Evolutionary conservation across 2,797 vertebrate species (phyloP).

Genomic region (Hirundo rustica): DNA sequence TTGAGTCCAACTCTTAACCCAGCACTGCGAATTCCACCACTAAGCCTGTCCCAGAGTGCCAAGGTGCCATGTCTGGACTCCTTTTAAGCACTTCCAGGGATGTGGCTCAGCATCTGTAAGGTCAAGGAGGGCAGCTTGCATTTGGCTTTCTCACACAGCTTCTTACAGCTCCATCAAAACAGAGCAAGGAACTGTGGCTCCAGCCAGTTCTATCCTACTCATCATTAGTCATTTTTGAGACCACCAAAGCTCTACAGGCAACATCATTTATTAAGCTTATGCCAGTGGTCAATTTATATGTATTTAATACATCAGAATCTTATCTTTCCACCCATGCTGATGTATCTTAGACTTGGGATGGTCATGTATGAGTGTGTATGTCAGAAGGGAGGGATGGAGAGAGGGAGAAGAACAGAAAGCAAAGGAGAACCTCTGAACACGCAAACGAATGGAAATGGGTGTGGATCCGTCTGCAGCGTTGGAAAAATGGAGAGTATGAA

Average conservation of each 20-base stretch:
- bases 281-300: not conserved
- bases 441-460: fast-evolving
- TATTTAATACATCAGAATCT: not conserved
- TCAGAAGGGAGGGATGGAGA: not conserved
- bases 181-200: not conserved
- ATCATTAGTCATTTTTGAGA: not conserved
- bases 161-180: not conserved
- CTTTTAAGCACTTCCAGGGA: not conserved
- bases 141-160: not conserved
- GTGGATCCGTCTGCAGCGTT: not conserved
- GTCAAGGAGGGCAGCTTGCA: not conserved
- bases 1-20: not conserved
- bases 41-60: not conserved
- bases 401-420: not conserved
- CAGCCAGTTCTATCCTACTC: not conserved
- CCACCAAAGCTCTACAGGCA: not conserved
- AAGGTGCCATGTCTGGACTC: fast-evolving
- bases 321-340: not conserved
- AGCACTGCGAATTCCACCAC: not conserved
- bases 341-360: not conserved
- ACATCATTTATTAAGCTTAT: not conserved
- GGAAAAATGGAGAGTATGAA: not conserved
- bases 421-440: not conserved
- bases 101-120: not conserved
- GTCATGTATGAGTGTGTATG: not conserved